Evolutionary conservation across 1,140 invertebrate species (phyloP).

Genomic region (Adoxophyes honmai): DNA sequence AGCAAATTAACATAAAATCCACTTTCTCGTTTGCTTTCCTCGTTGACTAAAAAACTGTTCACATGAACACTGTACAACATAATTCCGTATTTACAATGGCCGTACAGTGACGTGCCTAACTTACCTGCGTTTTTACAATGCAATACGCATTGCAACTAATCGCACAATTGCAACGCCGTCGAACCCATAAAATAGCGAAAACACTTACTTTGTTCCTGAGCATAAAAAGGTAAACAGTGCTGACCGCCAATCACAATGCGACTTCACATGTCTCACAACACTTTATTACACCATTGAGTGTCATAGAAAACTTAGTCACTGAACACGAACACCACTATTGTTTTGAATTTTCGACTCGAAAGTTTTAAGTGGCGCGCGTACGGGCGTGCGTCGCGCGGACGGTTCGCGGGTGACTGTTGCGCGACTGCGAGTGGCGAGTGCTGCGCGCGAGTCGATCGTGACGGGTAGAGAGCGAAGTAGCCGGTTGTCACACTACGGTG

Average conservation of each 20-base stretch:
- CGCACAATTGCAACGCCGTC: conserved; percentile 24
- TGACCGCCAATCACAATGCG: conserved; percentile 32
- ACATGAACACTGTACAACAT: too few relatives aligned
- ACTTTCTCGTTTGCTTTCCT: too few relatives aligned
- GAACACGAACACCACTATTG: conserved; percentile 11
- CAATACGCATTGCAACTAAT: conserved; percentile 3
- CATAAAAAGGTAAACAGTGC: conserved; percentile 49
- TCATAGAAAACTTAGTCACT: conserved; percentile 35
- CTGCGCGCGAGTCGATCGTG: conserved; percentile 28
- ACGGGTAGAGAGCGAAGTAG: conserved; percentile 41
- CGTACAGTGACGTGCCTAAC: too few relatives aligned
- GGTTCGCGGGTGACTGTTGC: conserved; percentile 47
- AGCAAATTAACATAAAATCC: too few relatives aligned
- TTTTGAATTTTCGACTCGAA: conserved; percentile 38
- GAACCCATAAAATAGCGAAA: conserved; percentile 36
- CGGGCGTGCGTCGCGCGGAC: conserved; percentile 30
- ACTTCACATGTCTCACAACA: conserved; percentile 48
- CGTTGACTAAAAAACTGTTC: too few relatives aligned
- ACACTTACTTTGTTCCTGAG: conserved; percentile 42
- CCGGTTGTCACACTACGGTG: conserved; percentile 38
- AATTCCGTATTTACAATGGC: too few relatives aligned
- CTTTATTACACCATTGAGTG: conserved; percentile 22
- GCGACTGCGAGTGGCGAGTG: too few relatives aligned
- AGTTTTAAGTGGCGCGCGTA: conserved; percentile 36
- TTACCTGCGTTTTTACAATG: not conserved